Evolutionary conservation across 2,888 invertebrate species (phyloP).

Genomic region (Ophion obscuratus): DNA sequence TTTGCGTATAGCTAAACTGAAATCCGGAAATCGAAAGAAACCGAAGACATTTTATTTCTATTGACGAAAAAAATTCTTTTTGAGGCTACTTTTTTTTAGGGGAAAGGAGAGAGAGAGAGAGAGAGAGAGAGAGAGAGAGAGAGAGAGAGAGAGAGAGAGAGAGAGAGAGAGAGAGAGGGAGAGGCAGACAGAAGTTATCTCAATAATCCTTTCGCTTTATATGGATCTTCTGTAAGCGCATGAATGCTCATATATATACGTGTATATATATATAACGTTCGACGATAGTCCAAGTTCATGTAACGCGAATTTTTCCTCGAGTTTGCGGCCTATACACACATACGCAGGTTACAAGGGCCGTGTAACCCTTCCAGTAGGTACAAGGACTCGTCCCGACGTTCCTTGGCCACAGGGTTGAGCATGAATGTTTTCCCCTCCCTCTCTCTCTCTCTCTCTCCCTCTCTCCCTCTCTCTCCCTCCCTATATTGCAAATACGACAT

Average conservation of each 20-base stretch:
- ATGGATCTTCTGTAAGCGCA: too few relatives aligned
- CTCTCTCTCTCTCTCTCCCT: too few relatives aligned
- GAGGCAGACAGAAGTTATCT: constrained; percentile 5
- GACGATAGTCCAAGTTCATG: constrained; percentile 10
- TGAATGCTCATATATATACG: too few relatives aligned
- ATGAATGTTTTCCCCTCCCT: constrained; percentile 34
- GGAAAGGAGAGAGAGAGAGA: too few relatives aligned
- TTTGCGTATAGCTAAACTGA: too few relatives aligned
- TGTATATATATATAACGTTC: too few relatives aligned
- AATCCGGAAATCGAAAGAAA: too few relatives aligned
- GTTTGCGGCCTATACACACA: not conserved
- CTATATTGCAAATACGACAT: constrained; percentile 14
- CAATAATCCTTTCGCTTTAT: not conserved
- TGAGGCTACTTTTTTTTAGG: too few relatives aligned
- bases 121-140: not conserved
- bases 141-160: constrained; percentile 14
- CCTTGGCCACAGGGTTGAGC: constrained; percentile 27
- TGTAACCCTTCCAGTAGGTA: constrained; percentile 58
- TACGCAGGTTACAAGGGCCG: constrained; percentile 6
- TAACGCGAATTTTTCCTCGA: constrained; percentile 41
- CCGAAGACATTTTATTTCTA: too few relatives aligned
- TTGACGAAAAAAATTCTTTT: too few relatives aligned
- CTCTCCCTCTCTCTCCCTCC: constrained; percentile 8
- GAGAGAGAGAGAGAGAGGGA: not conserved
- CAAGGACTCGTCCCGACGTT: constrained; percentile 55